These are phyloP conservation scores for Halocynthia roretzi DNA, from an alignment of 23 tunicate genomes.

Conservation along the genomic window DNA sequence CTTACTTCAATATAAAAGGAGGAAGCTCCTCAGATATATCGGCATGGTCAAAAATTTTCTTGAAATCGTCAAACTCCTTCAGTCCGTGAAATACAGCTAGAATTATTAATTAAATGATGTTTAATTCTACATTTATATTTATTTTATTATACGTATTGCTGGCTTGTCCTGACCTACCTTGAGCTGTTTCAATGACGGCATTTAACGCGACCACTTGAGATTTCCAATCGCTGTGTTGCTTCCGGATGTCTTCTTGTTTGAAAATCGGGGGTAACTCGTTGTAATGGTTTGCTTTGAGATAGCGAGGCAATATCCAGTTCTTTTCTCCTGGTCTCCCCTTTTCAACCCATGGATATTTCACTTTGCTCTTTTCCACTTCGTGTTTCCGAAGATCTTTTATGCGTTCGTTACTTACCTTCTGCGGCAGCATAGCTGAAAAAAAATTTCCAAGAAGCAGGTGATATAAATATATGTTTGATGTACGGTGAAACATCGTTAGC, in stretches of 20 bases:
- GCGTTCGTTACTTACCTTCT: neutral
- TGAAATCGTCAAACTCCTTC: too few species aligned
- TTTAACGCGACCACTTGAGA: slow-evolving; percentile 1
- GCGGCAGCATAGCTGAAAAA: slow-evolving; percentile 33
- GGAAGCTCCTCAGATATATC: too few species aligned
- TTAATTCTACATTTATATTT: too few species aligned
- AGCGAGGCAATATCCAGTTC: slow-evolving; percentile 28
- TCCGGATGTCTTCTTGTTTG: slow-evolving; percentile 12
- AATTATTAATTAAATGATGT: too few species aligned
- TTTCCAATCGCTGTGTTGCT: neutral
- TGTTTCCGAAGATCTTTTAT: neutral
- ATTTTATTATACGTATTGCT: too few species aligned
- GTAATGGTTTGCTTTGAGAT: slow-evolving; percentile 9
- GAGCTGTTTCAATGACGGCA: neutral
- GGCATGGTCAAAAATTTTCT: too few species aligned
- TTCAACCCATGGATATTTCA: slow-evolving; percentile 20
- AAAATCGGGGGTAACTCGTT: slow-evolving; percentile 30
- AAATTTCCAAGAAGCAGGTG: neutral
- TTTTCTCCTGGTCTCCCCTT: neutral
- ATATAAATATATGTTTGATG: too few species aligned
- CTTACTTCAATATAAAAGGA: too few species aligned
- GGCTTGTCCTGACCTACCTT: slow-evolving; percentile 8
- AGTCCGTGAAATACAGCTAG: too few species aligned
- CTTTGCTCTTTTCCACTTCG: slow-evolving; percentile 17
- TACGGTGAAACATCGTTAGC: too few species aligned